Conservation (phyloP, 2,888 invertebrate species). For the Hyalella azteca region DNA sequence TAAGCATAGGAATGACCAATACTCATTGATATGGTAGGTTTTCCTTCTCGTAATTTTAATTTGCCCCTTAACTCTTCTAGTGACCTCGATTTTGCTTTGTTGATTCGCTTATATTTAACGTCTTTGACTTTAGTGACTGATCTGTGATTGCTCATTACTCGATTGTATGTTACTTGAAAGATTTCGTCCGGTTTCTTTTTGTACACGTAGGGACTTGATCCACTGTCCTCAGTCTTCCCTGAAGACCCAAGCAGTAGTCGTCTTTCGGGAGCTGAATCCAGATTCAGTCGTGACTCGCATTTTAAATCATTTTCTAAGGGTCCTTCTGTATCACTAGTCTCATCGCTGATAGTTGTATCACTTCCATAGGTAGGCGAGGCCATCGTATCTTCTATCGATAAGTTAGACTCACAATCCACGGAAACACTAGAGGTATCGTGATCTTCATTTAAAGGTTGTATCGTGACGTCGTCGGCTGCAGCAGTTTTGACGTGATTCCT, state of each 20-base stretch:
- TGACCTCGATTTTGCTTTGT: conserved; percentile 88
- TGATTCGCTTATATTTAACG: conserved; percentile 88
- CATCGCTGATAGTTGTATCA: conserved; percentile 55
- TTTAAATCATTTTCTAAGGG: background rate
- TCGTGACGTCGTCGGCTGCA: too few relatives aligned
- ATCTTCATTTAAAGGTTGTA: too few relatives aligned
- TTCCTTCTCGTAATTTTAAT: conserved; percentile 45
- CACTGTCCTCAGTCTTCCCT: conserved; percentile 46
- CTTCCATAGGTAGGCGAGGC: conserved; percentile 44
- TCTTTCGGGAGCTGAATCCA: background rate
- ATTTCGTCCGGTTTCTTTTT: conserved; percentile 45
- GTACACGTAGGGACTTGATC: conserved; percentile 67
- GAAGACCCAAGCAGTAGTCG: conserved; percentile 47
- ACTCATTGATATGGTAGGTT: conserved; percentile 4
- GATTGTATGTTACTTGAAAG: conserved; percentile 70
- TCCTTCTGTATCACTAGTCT: conserved; percentile 47
- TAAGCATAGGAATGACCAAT: conserved; percentile 34
- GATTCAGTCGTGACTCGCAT: background rate
- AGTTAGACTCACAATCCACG: background rate
- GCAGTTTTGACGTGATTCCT: background rate
- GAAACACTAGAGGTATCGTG: too few relatives aligned
- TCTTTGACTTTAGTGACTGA: conserved; percentile 90
- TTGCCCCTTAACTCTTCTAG: conserved; percentile 80
- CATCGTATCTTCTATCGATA: background rate
- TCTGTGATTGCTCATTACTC: conserved; percentile 88